phyloP scores from a whole-genome alignment of 1,140 invertebrate genomes.

The Megalopta genalis region DNA sequence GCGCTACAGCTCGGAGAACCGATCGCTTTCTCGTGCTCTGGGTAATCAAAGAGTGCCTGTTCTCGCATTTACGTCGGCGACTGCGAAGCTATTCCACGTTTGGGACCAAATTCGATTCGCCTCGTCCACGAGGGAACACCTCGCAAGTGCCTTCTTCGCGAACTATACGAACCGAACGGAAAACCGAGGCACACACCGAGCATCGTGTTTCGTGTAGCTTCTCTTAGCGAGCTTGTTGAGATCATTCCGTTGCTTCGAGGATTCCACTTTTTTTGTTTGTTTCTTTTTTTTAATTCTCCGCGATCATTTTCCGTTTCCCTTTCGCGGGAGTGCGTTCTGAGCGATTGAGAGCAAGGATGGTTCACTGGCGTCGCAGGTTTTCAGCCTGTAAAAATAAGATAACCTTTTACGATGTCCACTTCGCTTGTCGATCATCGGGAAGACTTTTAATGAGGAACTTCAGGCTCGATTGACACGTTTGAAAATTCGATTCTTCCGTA shows the following conservation, averaged over 20 bases:
- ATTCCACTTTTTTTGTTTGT: constrained; percentile 14
- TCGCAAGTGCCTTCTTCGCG: not conserved
- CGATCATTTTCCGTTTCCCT: too few relatives aligned
- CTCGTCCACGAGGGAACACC: not conserved
- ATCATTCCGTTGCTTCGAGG: constrained; percentile 37
- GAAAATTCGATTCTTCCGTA: too few relatives aligned
- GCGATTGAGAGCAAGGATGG: constrained; percentile 5
- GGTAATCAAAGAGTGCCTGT: not conserved
- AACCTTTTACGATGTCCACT: too few relatives aligned
- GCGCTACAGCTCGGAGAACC: not conserved
- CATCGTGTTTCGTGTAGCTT: not conserved
- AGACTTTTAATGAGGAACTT: too few relatives aligned
- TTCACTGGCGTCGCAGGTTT: not conserved
- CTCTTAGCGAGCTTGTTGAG: constrained; percentile 4
- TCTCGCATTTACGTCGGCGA: constrained; percentile 30
- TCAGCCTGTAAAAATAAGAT: too few relatives aligned
- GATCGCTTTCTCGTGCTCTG: too few relatives aligned
- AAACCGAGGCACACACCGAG: not conserved
- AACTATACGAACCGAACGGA: not conserved
- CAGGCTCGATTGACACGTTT: too few relatives aligned
- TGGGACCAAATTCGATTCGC: constrained; percentile 52
- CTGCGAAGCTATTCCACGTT: constrained; percentile 43
- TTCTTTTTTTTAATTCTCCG: too few relatives aligned
- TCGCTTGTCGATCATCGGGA: too few relatives aligned
- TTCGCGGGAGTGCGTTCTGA: not conserved